Conservation (phyloP, 2,888 invertebrate genomes). For the Adelphocoris suturalis region DNA sequence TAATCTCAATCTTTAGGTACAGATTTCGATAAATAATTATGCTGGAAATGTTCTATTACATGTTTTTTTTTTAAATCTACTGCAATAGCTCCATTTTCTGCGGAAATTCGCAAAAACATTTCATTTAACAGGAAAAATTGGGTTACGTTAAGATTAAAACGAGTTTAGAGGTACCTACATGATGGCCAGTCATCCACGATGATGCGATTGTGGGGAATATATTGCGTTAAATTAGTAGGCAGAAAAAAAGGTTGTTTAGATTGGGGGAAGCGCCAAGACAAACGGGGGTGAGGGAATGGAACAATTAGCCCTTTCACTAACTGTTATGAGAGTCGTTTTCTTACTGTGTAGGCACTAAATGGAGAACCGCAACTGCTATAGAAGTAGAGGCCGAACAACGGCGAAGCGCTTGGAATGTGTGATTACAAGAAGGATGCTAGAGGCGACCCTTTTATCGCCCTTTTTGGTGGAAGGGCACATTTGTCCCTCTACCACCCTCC, state of each 20-base stretch:
- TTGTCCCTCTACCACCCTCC: not conserved
- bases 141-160: too few relatives aligned
- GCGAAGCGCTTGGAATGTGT: conserved; percentile 17
- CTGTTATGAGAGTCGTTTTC: conserved; percentile 19
- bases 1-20: too few relatives aligned
- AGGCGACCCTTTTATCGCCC: conserved; percentile 28
- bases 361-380: not conserved
- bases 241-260: not conserved
- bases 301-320: conserved; percentile 35
- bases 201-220: too few relatives aligned
- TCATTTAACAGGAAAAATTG: too few relatives aligned
- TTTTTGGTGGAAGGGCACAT: conserved; percentile 9
- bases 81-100: too few relatives aligned
- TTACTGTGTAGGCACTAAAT: not conserved
- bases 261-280: not conserved
- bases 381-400: conserved; percentile 3
- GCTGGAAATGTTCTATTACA: too few relatives aligned
- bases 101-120: too few relatives aligned
- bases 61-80: too few relatives aligned
- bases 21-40: too few relatives aligned
- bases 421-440: conserved; percentile 9
- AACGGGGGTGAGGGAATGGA: not conserved
- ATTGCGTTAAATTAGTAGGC: too few relatives aligned
- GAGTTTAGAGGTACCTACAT: too few relatives aligned
- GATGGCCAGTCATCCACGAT: too few relatives aligned